phyloP scores from a whole-genome alignment of 1,140 invertebrate species.

The Cecropterus lyciades region DNA sequence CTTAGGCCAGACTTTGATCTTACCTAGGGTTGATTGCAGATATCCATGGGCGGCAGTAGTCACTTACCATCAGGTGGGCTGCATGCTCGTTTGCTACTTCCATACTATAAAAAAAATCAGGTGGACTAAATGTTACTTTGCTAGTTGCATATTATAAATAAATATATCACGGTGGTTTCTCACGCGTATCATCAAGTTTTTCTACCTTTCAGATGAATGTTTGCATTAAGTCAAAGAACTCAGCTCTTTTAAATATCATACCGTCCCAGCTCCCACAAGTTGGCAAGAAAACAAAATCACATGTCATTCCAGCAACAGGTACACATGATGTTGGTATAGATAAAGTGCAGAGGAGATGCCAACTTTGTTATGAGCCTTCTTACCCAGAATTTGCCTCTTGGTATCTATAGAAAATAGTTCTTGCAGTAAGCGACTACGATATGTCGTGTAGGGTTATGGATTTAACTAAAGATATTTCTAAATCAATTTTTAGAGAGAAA shows the following conservation, averaged over 20 bases:
- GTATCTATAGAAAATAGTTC: too few species aligned
- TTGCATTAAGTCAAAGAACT: too few species aligned
- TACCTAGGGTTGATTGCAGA: background rate
- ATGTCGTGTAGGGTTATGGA: too few species aligned
- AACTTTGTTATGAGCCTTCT: constrained; percentile 3
- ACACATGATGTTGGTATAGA: background rate
- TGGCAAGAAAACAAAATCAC: constrained; percentile 3
- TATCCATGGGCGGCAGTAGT: background rate
- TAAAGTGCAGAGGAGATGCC: background rate
- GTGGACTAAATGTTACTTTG: background rate
- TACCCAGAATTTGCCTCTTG: background rate
- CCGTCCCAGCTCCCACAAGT: background rate
- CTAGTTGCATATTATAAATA: too few species aligned
- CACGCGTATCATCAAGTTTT: too few species aligned
- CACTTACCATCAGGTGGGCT: background rate
- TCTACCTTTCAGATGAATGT: too few species aligned
- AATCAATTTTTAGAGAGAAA: too few species aligned
- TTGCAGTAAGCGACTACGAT: too few species aligned
- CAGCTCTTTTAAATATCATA: background rate
- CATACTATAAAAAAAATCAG: background rate
- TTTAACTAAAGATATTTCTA: too few species aligned
- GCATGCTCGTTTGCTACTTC: background rate
- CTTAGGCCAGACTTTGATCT: background rate
- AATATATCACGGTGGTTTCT: too few species aligned
- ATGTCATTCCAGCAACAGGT: background rate